A percentile compares a stretch with the other conserved stretches of the same genome.
These are phyloP conservation scores for Ictalurus furcatus DNA, from an alignment of 2,113 vertebrate genomes.

Conservation along the genomic window DNA sequence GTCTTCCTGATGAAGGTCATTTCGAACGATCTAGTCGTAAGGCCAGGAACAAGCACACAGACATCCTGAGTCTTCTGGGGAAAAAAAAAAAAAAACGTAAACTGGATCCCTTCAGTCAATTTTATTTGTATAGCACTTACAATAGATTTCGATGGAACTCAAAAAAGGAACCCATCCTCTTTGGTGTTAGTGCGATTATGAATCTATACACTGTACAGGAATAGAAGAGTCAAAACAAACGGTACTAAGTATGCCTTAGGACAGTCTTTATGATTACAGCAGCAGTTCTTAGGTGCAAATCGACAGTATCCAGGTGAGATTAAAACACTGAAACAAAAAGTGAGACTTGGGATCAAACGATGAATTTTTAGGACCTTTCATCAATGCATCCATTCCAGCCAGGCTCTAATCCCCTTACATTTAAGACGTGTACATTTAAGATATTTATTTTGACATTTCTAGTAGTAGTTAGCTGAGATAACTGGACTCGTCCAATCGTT, in stretches of 20 bases:
- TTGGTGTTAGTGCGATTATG: neutral
- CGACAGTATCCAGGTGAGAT: neutral
- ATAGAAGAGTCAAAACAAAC: neutral
- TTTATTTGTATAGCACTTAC: neutral
- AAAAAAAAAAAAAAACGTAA: neutral
- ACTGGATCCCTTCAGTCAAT: neutral
- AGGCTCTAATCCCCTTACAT: neutral
- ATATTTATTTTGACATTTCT: neutral
- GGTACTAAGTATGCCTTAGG: neutral
- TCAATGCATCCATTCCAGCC: neutral
- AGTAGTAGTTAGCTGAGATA: neutral
- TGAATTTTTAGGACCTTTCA: neutral
- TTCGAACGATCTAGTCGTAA: neutral
- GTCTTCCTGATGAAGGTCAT: slow-evolving; percentile 4
- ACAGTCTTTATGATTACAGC: neutral
- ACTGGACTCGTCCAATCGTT: neutral
- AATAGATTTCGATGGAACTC: neutral
- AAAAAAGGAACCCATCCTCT: neutral
- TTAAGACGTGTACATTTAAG: neutral
- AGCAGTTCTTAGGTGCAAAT: neutral
- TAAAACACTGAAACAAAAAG: neutral
- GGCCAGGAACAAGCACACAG: neutral
- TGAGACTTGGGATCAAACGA: neutral
- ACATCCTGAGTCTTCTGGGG: neutral
- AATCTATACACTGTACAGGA: neutral